Evolutionary conservation across 2,888 invertebrate species (phyloP).

Genomic region (Acanthosoma haemorrhoidale): DNA sequence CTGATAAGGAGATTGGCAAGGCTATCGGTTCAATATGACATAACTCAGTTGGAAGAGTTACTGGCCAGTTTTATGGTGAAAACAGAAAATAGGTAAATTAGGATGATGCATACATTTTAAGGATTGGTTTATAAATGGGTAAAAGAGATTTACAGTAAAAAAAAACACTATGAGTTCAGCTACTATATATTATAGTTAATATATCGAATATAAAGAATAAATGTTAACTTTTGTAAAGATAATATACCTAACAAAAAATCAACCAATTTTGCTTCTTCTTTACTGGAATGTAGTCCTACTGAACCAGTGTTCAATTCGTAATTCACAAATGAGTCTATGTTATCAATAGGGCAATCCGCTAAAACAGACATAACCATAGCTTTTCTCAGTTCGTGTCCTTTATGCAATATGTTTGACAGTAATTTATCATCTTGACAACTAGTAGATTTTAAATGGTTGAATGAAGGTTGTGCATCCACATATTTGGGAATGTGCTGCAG

Average conservation of each 20-base stretch:
- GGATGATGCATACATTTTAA: too few species aligned
- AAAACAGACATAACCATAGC: conserved; percentile 38
- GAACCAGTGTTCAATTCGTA: not conserved
- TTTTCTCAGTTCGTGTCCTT: conserved; percentile 36
- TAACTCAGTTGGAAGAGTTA: too few species aligned
- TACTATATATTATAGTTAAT: too few species aligned
- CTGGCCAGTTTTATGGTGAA: too few species aligned
- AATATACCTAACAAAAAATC: conserved; percentile 34
- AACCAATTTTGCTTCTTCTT: conserved; percentile 14
- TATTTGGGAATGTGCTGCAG: not conserved
- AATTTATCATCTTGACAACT: conserved; percentile 15
- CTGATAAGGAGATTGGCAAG: too few species aligned
- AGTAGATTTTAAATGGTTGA: not conserved
- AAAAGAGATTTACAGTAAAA: too few species aligned
- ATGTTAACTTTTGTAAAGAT: too few species aligned
- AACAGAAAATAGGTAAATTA: too few species aligned
- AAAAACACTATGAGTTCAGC: too few species aligned
- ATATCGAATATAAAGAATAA: too few species aligned
- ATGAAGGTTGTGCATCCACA: not conserved
- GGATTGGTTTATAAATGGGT: too few species aligned
- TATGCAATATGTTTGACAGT: conserved; percentile 32
- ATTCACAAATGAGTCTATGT: conserved; percentile 2
- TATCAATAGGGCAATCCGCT: conserved; percentile 31
- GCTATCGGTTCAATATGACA: too few species aligned
- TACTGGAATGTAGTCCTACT: not conserved